Evolutionary conservation across 2,797 vertebrate species (phyloP).

Genomic region (Toxotes lorentzi): DNA sequence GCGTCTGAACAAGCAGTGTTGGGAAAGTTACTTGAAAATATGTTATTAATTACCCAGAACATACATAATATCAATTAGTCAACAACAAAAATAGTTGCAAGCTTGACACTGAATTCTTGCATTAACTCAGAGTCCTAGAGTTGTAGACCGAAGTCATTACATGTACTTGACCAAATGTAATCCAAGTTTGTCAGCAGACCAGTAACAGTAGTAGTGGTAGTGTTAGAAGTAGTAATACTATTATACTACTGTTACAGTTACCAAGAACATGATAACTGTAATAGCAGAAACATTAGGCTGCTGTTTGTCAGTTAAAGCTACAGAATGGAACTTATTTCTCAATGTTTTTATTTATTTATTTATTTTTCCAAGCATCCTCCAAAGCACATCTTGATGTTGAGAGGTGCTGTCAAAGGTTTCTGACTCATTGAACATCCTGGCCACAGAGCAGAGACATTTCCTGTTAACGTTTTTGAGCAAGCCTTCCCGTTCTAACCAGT

Average conservation of each 20-base stretch:
- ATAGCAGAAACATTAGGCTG: neutral
- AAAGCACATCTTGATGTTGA: too few species aligned
- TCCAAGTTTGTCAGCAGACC: neutral
- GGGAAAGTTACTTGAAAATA: neutral
- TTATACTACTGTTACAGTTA: neutral
- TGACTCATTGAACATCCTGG: neutral
- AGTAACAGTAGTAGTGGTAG: neutral
- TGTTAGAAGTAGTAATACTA: neutral
- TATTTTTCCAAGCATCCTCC: too few species aligned
- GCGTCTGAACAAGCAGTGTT: constrained; percentile 8
- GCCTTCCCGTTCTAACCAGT: neutral
- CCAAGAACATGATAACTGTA: neutral
- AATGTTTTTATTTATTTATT: neutral
- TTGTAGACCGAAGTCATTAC: too few species aligned
- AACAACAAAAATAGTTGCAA: neutral
- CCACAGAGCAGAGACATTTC: neutral
- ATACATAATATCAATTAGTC: neutral
- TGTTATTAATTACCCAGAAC: neutral
- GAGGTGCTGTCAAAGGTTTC: neutral
- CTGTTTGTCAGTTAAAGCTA: too few species aligned
- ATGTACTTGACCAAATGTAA: neutral
- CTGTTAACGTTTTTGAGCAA: neutral
- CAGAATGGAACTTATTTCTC: too few species aligned
- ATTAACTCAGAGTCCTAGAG: too few species aligned
- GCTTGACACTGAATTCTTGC: too few species aligned